These are phyloP conservation scores for Macropus fuliginosus DNA, from an alignment of 2,797 vertebrate genomes.

Conservation along the genomic window DNA sequence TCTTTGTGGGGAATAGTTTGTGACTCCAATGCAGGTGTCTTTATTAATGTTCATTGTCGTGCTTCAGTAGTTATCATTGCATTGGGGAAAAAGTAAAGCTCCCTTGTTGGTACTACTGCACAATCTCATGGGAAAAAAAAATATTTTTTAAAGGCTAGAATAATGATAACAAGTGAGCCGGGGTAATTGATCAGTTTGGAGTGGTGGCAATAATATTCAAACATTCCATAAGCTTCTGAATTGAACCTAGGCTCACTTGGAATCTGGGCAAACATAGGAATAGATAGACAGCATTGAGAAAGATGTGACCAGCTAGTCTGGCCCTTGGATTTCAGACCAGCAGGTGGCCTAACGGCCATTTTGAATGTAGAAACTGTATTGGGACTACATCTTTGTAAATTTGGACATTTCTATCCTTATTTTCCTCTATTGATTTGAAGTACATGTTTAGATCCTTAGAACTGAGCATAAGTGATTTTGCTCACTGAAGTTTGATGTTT, in stretches of 20 bases:
- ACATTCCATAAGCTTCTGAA: slow-evolving; percentile 77
- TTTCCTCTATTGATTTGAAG: slow-evolving; percentile 67
- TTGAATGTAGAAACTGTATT: slow-evolving; percentile 68
- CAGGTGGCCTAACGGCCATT: slow-evolving; percentile 63
- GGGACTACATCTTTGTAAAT: slow-evolving; percentile 62
- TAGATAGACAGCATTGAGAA: slow-evolving; percentile 47
- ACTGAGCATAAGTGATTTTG: slow-evolving; percentile 69
- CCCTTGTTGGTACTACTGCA: slow-evolving; percentile 63
- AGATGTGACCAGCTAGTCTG: slow-evolving; percentile 56
- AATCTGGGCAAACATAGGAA: slow-evolving; percentile 68
- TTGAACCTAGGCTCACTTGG: slow-evolving; percentile 72
- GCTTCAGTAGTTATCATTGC: slow-evolving; percentile 58
- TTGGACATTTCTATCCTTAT: slow-evolving; percentile 67
- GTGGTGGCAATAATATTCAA: slow-evolving; percentile 75
- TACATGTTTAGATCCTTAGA: slow-evolving; percentile 66
- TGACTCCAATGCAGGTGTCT: slow-evolving; percentile 78
- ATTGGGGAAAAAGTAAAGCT: slow-evolving; percentile 50
- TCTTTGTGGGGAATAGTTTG: slow-evolving; percentile 77
- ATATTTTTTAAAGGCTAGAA: slow-evolving; percentile 63
- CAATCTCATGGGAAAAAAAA: slow-evolving; percentile 51
- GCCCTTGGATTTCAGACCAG: slow-evolving; percentile 62
- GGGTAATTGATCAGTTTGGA: slow-evolving; percentile 62
- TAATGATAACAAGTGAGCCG: slow-evolving; percentile 61
- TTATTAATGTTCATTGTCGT: slow-evolving; percentile 62
- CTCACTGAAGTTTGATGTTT: slow-evolving; percentile 68